Evolutionary conservation across 2,113 vertebrate species (phyloP), one percentile per base, ranked within the genome.

Genomic region (Thamnaconus septentrionalis): DNA sequence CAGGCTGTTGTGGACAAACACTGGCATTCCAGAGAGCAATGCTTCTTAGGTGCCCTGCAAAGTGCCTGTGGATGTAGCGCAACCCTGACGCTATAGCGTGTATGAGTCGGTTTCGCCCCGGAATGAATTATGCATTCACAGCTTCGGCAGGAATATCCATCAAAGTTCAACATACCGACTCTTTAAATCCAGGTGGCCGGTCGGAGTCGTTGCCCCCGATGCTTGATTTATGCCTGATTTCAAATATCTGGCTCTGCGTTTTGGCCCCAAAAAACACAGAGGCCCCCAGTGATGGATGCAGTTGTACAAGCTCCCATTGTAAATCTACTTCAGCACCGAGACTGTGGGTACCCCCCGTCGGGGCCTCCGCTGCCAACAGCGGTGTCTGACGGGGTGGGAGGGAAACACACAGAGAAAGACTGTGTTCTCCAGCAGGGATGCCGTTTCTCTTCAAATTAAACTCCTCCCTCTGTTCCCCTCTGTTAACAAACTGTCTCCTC

Each of bases 301-400:
- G 52, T 7, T 18, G 49, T 61, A 41, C 61, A 41, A 52, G 50
- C 48, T 51, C 66, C 42, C 53, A 51, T 52, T 60, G 66, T 81
- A 84, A 81, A 87, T 87, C 81, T 64, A 40, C 3, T 59, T 42
- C 41, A 53, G 41, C 59, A 78, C 52, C 54, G 52, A 64, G 62
- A 62, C 56, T 53, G 57, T 31, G 52, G 56, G 73, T 56, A 62
- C 42, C 1, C 1, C 46, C 55, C 18, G 3, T 2, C 4, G 39
- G 31, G 5, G 8, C n/a, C 40, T 40, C 45, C 42, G 11, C 5
- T 8, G 31, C 50, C 46, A 63, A 62, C 11, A 66, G 66, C 56
- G 61, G 4, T 5, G 31, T 61, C 52, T 47, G 9, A 3, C 4
- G 41, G 39, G 61, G 65, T 31, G 18, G 18, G 18, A 69, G 50